Conservation (phyloP, 2,888 invertebrate species). For the Rhingia campestris region DNA sequence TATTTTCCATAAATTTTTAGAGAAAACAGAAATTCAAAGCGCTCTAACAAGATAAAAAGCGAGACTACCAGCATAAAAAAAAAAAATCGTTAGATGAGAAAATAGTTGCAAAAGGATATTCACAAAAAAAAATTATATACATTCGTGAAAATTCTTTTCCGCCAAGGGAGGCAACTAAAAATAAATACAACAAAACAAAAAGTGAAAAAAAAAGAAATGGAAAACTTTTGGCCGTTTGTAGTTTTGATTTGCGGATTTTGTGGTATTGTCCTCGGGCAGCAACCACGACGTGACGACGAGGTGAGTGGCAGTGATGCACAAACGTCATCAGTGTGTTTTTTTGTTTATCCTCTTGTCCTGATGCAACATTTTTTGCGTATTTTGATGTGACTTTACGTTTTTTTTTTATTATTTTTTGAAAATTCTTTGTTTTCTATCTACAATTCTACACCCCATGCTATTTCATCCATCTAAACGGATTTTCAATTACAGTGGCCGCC, state of each 20-base stretch:
- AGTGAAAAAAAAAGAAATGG: slow-evolving; percentile 38
- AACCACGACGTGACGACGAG: slow-evolving; percentile 68
- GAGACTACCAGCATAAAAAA: neutral
- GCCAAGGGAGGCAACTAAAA: slow-evolving; percentile 10
- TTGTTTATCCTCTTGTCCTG: slow-evolving; percentile 12
- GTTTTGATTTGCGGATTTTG: slow-evolving; percentile 67
- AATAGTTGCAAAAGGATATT: slow-evolving; percentile 5
- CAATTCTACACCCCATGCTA: neutral
- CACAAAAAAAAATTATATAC: neutral
- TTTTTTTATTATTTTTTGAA: too few relatives aligned
- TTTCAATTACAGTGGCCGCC: slow-evolving; percentile 67
- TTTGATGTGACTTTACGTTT: slow-evolving; percentile 14
- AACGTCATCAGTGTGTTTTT: slow-evolving; percentile 26
- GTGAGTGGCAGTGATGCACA: slow-evolving; percentile 60
- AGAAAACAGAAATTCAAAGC: slow-evolving; percentile 13
- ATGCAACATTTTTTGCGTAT: slow-evolving; percentile 11
- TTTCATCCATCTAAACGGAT: slow-evolving; percentile 40
- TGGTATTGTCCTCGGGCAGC: slow-evolving; percentile 62
- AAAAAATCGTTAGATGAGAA: neutral
- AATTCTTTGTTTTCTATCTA: neutral
- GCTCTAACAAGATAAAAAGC: neutral
- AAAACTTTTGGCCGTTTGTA: slow-evolving; percentile 55
- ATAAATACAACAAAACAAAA: slow-evolving; percentile 4
- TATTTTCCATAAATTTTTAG: slow-evolving; percentile 38
- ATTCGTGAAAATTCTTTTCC: slow-evolving; percentile 49